Conservation (phyloP, 1,140 invertebrate species). For the Zaprionus inermis region DNA sequence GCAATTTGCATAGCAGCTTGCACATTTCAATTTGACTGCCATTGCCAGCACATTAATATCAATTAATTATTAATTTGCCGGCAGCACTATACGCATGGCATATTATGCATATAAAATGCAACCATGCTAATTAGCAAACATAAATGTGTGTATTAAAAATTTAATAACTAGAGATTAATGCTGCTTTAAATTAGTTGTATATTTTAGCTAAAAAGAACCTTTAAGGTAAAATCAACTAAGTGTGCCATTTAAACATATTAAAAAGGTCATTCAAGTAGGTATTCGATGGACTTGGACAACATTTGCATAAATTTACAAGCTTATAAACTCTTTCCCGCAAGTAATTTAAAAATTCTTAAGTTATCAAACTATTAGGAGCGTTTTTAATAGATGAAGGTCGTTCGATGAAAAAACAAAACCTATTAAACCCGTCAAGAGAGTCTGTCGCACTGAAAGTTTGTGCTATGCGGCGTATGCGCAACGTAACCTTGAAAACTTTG, state of each 20-base stretch:
- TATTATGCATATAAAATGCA: constrained; percentile 31
- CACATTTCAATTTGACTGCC: constrained; percentile 28
- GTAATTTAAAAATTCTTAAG: constrained; percentile 10
- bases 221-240: too few species aligned
- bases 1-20: constrained; percentile 1
- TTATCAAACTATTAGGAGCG: constrained; percentile 23
- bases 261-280: background rate
- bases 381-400: constrained; percentile 56
- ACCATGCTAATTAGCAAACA: constrained; percentile 20
- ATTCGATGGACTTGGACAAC: background rate
- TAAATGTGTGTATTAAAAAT: constrained; percentile 3
- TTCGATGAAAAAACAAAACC: background rate
- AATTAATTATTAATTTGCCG: constrained; percentile 58
- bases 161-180: background rate
- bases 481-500: constrained; percentile 60
- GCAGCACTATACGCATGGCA: constrained; percentile 2
- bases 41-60: constrained; percentile 51
- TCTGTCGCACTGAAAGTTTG: constrained; percentile 13
- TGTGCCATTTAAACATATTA: too few species aligned
- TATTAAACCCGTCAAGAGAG: background rate
- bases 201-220: background rate
- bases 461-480: constrained; percentile 42
- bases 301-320: constrained; percentile 32
- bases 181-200: background rate
- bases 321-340: constrained; percentile 6